Evolutionary conservation across 2,888 invertebrate genomes (phyloP), one percentile per base, ranked within the genome.

Genomic region (Yponomeuta cagnagella): DNA sequence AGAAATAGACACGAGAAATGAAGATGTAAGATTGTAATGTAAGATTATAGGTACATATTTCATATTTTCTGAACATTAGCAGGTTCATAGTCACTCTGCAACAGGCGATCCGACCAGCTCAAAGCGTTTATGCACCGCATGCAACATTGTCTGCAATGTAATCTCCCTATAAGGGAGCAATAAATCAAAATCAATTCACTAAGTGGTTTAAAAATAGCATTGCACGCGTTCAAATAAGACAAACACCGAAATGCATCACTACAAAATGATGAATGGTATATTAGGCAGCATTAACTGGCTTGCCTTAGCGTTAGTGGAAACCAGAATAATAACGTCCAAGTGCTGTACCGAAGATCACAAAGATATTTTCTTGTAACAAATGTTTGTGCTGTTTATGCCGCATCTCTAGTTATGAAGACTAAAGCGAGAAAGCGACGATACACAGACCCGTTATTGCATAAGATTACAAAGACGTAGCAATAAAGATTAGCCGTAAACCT

Each of bases 221-320:
- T 73, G 72, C 72, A 74, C 65, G 74, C 74, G 72, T 76, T 76
- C 73, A 75, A 78, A 75, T 76, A 73, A 73, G 72, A 71, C 73
- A 78, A 74, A 77, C 77, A 80, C 79, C 79, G 79, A 79, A 80
- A 79, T 76, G 77, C 76, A 76, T 79, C 79, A 76, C 80, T 77
- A 43, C 75, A 76, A 72, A 74, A 80, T 80, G 81, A 83, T 79
- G 75, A 80, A 83, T 80, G 77, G 66, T 74, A 74, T 75, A 74
- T 79, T 75, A 74, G 68, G 15, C 68, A 68, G 76, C 74, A 74
- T 75, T 74, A 76, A 78, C 73, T 75, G 76, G 76, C 77, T 75
- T 79, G 77, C 75, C 73, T 74, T 72, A 73, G 74, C 74, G 74
- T 77, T 79, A 78, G 77, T 75, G 71, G 70, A 71, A 76, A 74